Conservation (phyloP, 1,140 invertebrate species). For the Eurosta solidaginis region DNA sequence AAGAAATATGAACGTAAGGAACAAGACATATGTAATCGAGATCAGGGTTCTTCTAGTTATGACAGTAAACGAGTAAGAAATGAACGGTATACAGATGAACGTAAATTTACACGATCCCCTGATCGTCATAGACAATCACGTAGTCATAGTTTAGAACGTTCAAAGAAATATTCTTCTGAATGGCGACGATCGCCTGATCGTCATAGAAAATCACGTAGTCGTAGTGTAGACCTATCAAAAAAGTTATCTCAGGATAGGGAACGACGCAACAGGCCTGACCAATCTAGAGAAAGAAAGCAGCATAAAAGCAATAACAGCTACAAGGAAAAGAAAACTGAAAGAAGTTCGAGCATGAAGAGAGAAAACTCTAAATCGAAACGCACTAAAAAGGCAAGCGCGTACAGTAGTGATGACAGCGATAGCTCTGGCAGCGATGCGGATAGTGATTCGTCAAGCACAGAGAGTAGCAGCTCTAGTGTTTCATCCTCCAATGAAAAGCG, state of each 20-base stretch:
- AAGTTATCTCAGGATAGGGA: no score
- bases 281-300: background rate
- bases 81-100: background rate
- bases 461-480: background rate
- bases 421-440: background rate
- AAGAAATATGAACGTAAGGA: conserved; percentile 27
- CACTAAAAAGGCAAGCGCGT: background rate
- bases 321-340: background rate
- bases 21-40: background rate
- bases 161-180: background rate
- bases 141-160: background rate
- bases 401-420: background rate
- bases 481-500: background rate
- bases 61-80: background rate
- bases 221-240: no score
- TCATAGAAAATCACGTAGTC: background rate
- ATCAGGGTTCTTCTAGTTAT: background rate
- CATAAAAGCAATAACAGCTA: background rate
- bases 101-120: background rate
- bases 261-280: background rate
- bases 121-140: background rate
- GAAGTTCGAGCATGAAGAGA: background rate
- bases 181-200: background rate
- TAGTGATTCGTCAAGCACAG: background rate
- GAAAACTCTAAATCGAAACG: background rate